Conservation (phyloP, 2,113 vertebrate species). For the Saguinus midas region DNA sequence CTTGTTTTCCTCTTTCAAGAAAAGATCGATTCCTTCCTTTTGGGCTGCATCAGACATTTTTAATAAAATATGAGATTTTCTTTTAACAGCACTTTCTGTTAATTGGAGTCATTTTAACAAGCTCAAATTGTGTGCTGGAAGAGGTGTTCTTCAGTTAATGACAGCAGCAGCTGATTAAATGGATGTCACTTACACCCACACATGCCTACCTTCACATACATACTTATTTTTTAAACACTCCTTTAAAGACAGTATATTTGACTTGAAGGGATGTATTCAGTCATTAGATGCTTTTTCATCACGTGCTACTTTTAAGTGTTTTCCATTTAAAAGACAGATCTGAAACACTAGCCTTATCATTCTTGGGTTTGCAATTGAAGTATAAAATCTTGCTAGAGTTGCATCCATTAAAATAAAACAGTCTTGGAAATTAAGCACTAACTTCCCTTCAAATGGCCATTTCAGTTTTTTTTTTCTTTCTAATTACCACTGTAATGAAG, state of each 20-base stretch:
- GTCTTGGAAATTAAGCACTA: constrained; percentile 74
- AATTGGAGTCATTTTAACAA: not conserved
- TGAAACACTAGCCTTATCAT: constrained; percentile 43
- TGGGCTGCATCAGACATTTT: not conserved
- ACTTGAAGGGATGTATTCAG: not conserved
- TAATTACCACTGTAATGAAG: constrained; percentile 75
- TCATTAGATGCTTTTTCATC: constrained; percentile 45
- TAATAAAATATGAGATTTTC: not conserved
- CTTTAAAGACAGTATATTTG: not conserved
- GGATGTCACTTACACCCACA: not conserved
- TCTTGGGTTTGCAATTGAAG: constrained; percentile 60
- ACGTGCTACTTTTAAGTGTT: constrained; percentile 4
- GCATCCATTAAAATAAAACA: constrained; percentile 71
- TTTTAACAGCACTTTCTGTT: not conserved
- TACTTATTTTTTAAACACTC: not conserved
- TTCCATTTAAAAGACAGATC: constrained; percentile 67
- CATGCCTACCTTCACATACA: not conserved
- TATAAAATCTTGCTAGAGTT: constrained; percentile 68
- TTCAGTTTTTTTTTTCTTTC: constrained; percentile 27
- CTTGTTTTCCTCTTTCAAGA: not conserved
- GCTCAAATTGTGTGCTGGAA: not conserved
- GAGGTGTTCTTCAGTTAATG: not conserved
- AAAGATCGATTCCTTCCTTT: not conserved
- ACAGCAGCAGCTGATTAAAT: not conserved
- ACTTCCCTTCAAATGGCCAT: constrained; percentile 67